Conservation (phyloP, 1,140 invertebrate species). For the Drosophila ironensis region DNA sequence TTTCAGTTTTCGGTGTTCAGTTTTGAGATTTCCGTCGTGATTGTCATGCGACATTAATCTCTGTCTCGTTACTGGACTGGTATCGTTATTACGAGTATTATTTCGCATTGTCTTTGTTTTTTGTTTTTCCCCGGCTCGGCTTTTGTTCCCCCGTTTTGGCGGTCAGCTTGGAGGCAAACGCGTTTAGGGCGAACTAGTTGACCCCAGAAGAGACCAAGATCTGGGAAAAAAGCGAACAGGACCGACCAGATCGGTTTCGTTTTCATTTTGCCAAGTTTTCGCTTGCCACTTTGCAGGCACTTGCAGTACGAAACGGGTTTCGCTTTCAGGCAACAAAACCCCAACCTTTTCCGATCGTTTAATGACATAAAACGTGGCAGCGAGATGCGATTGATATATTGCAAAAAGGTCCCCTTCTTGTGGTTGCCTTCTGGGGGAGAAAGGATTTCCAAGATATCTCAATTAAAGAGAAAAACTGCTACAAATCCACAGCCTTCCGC, state of each 20-base stretch:
- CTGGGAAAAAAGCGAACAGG: slow-evolving; percentile 2
- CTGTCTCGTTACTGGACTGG: slow-evolving; percentile 46
- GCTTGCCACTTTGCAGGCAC: background rate
- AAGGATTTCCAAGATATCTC: too few relatives aligned
- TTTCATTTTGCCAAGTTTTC: slow-evolving; percentile 38
- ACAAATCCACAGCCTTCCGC: too few relatives aligned
- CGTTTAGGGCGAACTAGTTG: slow-evolving; percentile 40
- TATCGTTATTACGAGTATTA: slow-evolving; percentile 55
- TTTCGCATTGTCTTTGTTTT: slow-evolving; percentile 32
- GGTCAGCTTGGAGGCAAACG: slow-evolving; percentile 5
- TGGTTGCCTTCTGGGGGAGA: background rate
- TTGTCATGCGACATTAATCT: slow-evolving; percentile 64
- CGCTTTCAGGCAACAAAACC: slow-evolving; percentile 1
- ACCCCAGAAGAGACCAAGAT: slow-evolving; percentile 22
- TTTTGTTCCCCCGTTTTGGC: slow-evolving; percentile 18
- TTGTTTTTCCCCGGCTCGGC: background rate
- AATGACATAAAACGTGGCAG: slow-evolving; percentile 3
- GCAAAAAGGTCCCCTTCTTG: background rate
- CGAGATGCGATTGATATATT: background rate
- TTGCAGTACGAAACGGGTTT: slow-evolving; percentile 38
- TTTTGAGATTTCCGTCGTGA: slow-evolving; percentile 59
- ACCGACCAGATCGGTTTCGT: slow-evolving; percentile 30
- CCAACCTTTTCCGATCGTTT: slow-evolving; percentile 22
- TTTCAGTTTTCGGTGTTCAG: background rate
- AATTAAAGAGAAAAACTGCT: too few relatives aligned